phyloP scores from a whole-genome alignment of 2,888 invertebrate genomes.

The Xanthostigma xanthostigma region DNA sequence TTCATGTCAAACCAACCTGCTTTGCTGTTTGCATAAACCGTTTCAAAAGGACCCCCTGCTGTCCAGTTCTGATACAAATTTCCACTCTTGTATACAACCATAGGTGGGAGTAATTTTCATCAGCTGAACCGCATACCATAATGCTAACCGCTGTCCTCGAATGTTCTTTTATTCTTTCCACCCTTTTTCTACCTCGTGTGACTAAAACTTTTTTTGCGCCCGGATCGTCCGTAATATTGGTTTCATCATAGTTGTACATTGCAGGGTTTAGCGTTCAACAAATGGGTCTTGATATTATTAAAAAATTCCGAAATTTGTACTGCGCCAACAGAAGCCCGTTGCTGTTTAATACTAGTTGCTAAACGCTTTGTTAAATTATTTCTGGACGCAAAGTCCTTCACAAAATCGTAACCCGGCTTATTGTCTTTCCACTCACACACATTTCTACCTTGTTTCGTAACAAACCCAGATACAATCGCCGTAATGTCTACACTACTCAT shows the following conservation, averaged over 20 bases:
- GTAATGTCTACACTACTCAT: conserved; percentile 5
- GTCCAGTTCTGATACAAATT: conserved; percentile 13
- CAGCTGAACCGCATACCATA: conserved; percentile 21
- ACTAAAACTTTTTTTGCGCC: conserved; percentile 18
- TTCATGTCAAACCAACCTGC: conserved; percentile 13
- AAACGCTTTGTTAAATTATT: conserved; percentile 5
- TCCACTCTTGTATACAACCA: conserved; percentile 20
- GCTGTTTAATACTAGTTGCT: conserved; percentile 7
- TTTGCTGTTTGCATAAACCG: conserved; percentile 8
- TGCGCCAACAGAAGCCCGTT: conserved; percentile 1
- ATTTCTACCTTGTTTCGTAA: conserved; percentile 7
- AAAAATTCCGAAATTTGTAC: conserved; percentile 5
- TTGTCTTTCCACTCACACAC: conserved; percentile 7
- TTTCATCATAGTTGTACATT: conserved; percentile 25
- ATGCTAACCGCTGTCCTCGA: conserved; percentile 18
- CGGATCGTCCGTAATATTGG: conserved; percentile 22
- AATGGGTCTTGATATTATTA: conserved; percentile 5
- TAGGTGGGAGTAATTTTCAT: conserved; percentile 19
- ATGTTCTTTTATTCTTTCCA: conserved; percentile 18
- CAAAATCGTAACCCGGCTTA: conserved; percentile 7
- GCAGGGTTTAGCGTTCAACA: too few species aligned
- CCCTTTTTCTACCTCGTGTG: conserved; percentile 19
- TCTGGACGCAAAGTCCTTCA: conserved; percentile 3
- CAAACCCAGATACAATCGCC: conserved; percentile 6
- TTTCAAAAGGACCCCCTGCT: too few species aligned